Evolutionary conservation across 2,113 vertebrate genomes (phyloP), one percentile per base, ranked within the genome.

Genomic region (Melanostigma gelatinosum): DNA sequence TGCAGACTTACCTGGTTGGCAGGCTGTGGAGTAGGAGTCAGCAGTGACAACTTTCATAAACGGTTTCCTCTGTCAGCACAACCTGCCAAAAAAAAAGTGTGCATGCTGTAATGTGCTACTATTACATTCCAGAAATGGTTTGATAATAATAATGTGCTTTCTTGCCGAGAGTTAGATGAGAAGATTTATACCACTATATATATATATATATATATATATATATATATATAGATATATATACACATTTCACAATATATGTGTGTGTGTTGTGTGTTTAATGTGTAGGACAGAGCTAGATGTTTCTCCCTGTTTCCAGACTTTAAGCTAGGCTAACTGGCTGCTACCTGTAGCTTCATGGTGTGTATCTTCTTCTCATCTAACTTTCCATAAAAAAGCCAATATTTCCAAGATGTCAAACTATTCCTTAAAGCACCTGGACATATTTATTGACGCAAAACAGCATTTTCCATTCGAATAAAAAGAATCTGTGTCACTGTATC

Each of bases 1-100:
- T 50, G 42, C 38, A 8, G 11, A 72, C 38, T 29, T 61, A 65
- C 50, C 72, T 64, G 71, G 55, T 29, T 72, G 60, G 46, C 55
- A 76, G 72, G 63, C 48, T 36, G 68, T 8, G 50, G 72, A 72
- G 42, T 9, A 20, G 11, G 62, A 55, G 29, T 72, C 29, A 27
- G 72, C 32, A 34, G 44, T 42, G 20, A 36, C 18, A 27, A 63
- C 44, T 58, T 63, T 57, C 46, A 76, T 72, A 52, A 36, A 61
- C 48, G 24, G 40, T 46, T 73, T 29, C 77, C 44, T 57, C 24
- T 63, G 65, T 42, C 36, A 3, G 10, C 44, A 72, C 55, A 72
- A 50, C 20, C 82, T 75, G 71, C 79, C 46, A 75, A 68, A 60
- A 72, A 18, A 82, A 77, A 77, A 50, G 40, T 20, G 29, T 38